Evolutionary conservation across 2,113 vertebrate species (phyloP).

Genomic region (Pipra filicauda): DNA sequence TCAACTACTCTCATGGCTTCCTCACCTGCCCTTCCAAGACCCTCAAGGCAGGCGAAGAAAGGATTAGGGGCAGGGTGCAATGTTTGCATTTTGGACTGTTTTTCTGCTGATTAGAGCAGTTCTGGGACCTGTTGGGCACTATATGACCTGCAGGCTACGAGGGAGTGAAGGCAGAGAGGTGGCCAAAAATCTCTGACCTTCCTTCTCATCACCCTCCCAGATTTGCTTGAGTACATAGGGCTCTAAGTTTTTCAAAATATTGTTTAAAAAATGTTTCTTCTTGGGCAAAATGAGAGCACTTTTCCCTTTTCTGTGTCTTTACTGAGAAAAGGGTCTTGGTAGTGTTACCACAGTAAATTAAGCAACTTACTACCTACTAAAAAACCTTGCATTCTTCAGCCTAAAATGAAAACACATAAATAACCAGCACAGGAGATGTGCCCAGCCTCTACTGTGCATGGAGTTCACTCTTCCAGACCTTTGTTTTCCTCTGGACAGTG

Average conservation of each 20-base stretch:
- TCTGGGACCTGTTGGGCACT: not conserved
- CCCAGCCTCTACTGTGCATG: not conserved
- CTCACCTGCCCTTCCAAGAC: not conserved
- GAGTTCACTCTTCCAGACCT: slow-evolving; percentile 1
- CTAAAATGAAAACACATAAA: not conserved
- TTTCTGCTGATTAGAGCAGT: not conserved
- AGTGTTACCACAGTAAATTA: not conserved
- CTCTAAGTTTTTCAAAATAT: not conserved
- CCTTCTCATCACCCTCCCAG: not conserved
- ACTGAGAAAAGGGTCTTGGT: not conserved
- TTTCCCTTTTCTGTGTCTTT: not conserved
- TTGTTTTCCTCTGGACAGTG: slow-evolving; percentile 9
- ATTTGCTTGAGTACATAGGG: not conserved
- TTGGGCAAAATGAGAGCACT: not conserved
- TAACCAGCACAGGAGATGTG: not conserved
- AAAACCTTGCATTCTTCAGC: not conserved
- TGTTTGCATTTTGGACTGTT: not conserved
- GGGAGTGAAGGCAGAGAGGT: not conserved
- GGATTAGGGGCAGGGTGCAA: not conserved
- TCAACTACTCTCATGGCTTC: not conserved
- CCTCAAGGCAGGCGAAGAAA: not conserved
- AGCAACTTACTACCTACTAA: not conserved
- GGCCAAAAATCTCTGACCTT: not conserved
- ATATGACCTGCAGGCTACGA: not conserved
- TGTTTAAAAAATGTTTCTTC: not conserved